Conservation (phyloP, 2,797 vertebrate genomes). For the Hirundo rustica region DNA sequence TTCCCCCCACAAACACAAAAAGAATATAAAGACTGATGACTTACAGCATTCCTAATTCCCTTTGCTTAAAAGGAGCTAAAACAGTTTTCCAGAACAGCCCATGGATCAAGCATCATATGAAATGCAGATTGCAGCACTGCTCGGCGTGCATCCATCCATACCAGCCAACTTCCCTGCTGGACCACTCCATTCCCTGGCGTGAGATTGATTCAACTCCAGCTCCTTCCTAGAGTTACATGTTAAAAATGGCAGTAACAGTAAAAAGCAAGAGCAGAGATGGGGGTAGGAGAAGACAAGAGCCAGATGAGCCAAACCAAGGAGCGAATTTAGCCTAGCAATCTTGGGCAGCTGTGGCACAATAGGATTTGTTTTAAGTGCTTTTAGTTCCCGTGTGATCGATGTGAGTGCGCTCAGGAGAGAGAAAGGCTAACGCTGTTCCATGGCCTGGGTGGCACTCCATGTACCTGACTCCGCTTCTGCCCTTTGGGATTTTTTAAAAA, state of each 20-base stretch:
- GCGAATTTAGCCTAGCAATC: background rate
- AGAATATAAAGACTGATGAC: conserved; percentile 54
- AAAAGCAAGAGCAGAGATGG: background rate
- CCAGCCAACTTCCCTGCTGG: background rate
- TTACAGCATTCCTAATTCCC: conserved; percentile 62
- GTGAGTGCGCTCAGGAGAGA: background rate
- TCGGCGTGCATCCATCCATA: background rate
- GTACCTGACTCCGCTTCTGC: background rate
- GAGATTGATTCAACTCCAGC: background rate
- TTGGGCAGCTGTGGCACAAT: background rate
- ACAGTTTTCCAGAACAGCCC: conserved; percentile 61
- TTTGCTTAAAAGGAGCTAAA: conserved; percentile 59
- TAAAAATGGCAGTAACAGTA: background rate
- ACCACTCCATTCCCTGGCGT: background rate
- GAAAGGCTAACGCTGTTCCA: fast-evolving
- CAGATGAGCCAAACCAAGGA: background rate
- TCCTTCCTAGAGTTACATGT: background rate
- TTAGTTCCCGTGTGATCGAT: fast-evolving
- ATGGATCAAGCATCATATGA: conserved; percentile 37
- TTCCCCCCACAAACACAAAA: background rate
- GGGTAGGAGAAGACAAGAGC: background rate
- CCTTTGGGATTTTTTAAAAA: background rate
- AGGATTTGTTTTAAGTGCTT: background rate
- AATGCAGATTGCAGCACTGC: conserved; percentile 50
- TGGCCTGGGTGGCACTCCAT: fast-evolving